Evolutionary conservation across 64 coral and sea anemone species (phyloP).

Genomic region (Catalaphyllia jardinei): DNA sequence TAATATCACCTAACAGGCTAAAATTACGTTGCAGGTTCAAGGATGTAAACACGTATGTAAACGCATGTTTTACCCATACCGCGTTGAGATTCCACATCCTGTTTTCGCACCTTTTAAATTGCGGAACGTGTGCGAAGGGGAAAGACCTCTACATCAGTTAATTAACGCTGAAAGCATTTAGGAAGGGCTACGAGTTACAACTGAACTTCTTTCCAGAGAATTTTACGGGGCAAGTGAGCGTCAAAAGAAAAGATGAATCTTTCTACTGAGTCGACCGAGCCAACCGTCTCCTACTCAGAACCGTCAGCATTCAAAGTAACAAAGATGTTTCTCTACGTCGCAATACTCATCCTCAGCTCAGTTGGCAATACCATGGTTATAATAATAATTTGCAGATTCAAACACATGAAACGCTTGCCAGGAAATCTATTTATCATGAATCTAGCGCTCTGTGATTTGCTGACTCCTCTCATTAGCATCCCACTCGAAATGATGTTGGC

Average conservation of each 20-base stretch:
- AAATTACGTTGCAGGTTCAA: background rate
- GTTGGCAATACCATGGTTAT: slow-evolving; percentile 47
- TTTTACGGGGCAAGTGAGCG: background rate
- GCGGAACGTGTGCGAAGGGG: background rate
- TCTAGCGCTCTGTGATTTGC: slow-evolving; percentile 49
- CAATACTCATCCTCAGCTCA: slow-evolving; percentile 10
- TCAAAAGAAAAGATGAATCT: background rate
- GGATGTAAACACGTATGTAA: background rate
- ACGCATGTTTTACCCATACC: background rate
- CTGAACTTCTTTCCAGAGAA: background rate
- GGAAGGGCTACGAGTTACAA: background rate
- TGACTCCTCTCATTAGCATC: slow-evolving; percentile 54
- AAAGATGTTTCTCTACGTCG: slow-evolving; percentile 41
- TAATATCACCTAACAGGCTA: background rate
- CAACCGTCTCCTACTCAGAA: background rate
- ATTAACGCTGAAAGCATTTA: background rate
- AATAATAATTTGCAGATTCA: slow-evolving; percentile 16
- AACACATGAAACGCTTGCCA: slow-evolving; percentile 19
- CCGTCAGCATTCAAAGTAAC: slow-evolving; percentile 33
- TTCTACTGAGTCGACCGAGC: background rate
- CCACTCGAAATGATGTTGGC: slow-evolving; percentile 47
- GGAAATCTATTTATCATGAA: slow-evolving; percentile 56
- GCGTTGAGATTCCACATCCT: background rate
- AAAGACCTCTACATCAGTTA: background rate
- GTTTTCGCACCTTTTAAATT: background rate